Conservation (phyloP, 2,888 invertebrate genomes). For the Pachydiplax longipennis region DNA sequence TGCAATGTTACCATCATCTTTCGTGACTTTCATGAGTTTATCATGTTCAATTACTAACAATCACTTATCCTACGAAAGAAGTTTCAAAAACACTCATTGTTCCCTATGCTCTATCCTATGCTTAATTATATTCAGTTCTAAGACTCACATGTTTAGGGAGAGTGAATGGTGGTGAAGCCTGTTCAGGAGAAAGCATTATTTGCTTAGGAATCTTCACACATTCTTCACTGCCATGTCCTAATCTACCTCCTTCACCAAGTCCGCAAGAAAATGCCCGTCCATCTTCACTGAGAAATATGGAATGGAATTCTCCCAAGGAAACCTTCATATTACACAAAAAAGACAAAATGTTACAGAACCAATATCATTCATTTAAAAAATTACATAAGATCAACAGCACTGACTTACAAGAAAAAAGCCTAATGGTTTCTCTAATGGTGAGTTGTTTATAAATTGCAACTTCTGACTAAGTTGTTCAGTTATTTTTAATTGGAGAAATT, state of each 20-base stretch:
- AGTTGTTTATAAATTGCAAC: too few relatives aligned
- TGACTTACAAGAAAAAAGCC: not conserved
- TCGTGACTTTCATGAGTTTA: too few relatives aligned
- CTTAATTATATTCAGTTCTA: too few relatives aligned
- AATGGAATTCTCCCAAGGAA: conserved; percentile 78
- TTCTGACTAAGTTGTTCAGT: too few relatives aligned
- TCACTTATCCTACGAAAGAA: too few relatives aligned
- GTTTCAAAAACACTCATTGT: too few relatives aligned
- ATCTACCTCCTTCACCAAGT: conserved; percentile 78
- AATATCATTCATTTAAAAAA: not conserved
- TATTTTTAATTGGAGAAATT: not conserved
- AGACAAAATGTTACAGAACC: too few relatives aligned
- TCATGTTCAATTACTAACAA: too few relatives aligned
- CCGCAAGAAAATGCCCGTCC: conserved; percentile 78
- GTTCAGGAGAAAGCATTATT: conserved; percentile 56
- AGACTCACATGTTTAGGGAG: not conserved
- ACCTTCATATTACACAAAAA: conserved; percentile 61
- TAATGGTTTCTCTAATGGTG: too few relatives aligned
- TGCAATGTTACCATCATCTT: too few relatives aligned
- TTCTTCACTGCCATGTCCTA: conserved; percentile 72
- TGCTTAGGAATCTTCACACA: conserved; percentile 66
- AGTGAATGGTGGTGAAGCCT: not conserved
- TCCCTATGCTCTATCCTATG: too few relatives aligned
- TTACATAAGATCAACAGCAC: not conserved
- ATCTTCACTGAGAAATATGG: conserved; percentile 68